Percentiles rank a stretch among this genome's conserved stretches.
phyloP scores from a whole-genome alignment of 1,140 invertebrate genomes.

The Trichomalopsis sarcophagae region DNA sequence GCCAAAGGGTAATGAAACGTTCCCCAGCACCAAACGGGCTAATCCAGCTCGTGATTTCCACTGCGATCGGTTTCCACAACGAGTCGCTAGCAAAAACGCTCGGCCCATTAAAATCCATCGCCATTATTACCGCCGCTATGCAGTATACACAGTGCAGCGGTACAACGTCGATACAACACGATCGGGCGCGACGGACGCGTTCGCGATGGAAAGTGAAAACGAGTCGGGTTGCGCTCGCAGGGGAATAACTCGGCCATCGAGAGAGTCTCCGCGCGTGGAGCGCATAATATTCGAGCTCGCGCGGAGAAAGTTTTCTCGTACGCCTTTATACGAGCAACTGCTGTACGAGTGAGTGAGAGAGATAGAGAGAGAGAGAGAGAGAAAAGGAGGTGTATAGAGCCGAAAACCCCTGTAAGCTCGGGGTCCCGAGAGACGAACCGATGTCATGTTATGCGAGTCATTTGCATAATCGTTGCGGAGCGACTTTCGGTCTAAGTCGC shows the following conservation, averaged over 20 bases:
- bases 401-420: background rate
- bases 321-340: background rate
- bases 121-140: background rate
- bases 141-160: background rate
- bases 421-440: background rate
- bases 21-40: background rate
- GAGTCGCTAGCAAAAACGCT: background rate
- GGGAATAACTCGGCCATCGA: background rate
- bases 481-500: background rate
- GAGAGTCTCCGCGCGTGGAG: background rate
- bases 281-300: background rate
- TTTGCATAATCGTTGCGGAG: constrained; percentile 1
- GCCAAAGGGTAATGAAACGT: background rate
- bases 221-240: background rate
- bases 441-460: constrained; percentile 1
- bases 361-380: background rate
- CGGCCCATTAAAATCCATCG: too few relatives aligned
- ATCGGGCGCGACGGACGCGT: background rate
- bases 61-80: background rate
- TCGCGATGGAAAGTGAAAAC: background rate
- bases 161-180: background rate
- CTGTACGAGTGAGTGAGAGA: background rate
- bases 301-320: background rate
- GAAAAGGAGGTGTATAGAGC: background rate
- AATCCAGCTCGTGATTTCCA: background rate